Evolutionary conservation across 2,797 vertebrate species (phyloP).

Genomic region (Xiphophorus birchmanni): DNA sequence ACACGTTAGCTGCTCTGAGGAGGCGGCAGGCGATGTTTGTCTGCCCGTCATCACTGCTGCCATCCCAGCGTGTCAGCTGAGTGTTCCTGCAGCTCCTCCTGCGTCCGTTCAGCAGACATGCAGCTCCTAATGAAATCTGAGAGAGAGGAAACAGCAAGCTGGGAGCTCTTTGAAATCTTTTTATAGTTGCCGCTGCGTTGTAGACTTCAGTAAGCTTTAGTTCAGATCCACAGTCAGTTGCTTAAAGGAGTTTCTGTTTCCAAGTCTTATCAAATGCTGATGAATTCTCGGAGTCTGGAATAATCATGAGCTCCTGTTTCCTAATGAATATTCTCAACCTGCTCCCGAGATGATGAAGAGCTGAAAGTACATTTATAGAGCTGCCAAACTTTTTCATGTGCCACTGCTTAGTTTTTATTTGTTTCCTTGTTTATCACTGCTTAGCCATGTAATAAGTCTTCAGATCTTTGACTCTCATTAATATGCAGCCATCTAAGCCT

Average conservation of each 20-base stretch:
- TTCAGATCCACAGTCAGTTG: neutral
- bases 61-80: neutral
- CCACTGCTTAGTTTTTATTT: neutral
- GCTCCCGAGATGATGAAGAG: neutral
- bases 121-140: slow-evolving; percentile 5
- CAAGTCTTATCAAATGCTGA: neutral
- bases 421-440: neutral
- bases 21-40: neutral
- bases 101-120: neutral
- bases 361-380: neutral
- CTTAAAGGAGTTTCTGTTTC: slow-evolving; percentile 4
- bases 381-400: neutral
- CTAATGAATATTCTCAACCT: slow-evolving; percentile 8
- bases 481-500: neutral
- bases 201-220: neutral
- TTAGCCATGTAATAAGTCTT: neutral
- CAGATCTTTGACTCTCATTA: neutral
- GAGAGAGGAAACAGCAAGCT: neutral
- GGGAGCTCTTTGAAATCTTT: slow-evolving; percentile 9
- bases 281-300: neutral
- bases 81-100: neutral
- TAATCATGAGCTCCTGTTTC: neutral
- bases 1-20: neutral
- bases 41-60: neutral
- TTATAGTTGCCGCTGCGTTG: neutral